Percentiles rank a stretch among this genome's conserved stretches.
Evolutionary conservation across 2,113 vertebrate genomes (phyloP).

Genomic region (Nycticryphes semicollaris): DNA sequence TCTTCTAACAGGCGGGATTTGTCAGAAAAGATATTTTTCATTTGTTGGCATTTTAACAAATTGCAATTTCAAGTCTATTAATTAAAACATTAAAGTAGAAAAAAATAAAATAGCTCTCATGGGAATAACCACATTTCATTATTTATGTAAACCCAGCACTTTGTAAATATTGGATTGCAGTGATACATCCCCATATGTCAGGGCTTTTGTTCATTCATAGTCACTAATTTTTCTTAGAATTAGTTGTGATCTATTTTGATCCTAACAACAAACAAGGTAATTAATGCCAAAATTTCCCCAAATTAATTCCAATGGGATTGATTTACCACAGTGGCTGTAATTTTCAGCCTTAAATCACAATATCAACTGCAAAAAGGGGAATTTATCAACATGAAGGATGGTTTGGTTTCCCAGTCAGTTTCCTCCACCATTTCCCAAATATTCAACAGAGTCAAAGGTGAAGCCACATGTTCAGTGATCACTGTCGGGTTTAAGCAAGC

Average conservation of each 20-base stretch:
- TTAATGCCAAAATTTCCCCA: background rate
- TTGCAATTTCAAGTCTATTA: background rate
- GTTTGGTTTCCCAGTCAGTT: background rate
- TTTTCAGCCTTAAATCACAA: background rate
- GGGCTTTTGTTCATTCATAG: background rate
- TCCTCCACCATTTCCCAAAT: background rate
- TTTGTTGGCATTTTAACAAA: background rate
- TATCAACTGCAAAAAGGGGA: background rate
- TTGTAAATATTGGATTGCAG: background rate
- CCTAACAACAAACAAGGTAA: background rate
- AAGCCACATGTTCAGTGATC: background rate
- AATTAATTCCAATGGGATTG: background rate
- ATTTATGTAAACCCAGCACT: background rate
- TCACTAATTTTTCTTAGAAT: slow-evolving; percentile 5
- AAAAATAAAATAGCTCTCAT: background rate
- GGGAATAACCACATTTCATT: background rate
- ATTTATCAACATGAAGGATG: background rate
- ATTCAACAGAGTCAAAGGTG: background rate
- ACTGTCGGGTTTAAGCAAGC: background rate
- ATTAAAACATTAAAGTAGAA: background rate
- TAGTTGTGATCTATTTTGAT: slow-evolving; percentile 10
- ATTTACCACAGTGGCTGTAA: background rate
- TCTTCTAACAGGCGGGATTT: background rate
- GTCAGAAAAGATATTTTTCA: background rate
- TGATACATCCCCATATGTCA: background rate